Percentiles rank a stretch among this genome's conserved stretches.
Evolutionary conservation across 35 echinoderm and acorn worm species (phyloP).

Genomic region (Heliocidaris erythrogramma): DNA sequence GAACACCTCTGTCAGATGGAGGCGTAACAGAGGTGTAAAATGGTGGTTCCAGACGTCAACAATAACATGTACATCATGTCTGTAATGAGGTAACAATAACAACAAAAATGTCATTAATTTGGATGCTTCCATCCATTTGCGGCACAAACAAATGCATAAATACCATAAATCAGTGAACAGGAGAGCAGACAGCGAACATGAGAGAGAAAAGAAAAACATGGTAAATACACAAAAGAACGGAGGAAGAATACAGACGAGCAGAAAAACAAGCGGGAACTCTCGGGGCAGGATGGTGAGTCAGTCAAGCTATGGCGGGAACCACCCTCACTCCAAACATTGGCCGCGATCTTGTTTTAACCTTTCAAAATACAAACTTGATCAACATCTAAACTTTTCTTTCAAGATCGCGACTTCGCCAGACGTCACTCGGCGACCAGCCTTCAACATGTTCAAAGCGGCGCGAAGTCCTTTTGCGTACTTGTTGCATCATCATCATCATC

Average conservation of each 20-base stretch:
- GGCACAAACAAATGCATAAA: neutral
- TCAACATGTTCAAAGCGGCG: neutral
- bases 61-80: no score
- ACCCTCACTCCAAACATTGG: slow-evolving; percentile 29
- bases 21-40: no score
- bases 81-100: no score
- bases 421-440: neutral
- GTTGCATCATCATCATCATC: neutral
- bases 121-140: neutral
- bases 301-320: neutral
- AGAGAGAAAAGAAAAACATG: slow-evolving; percentile 9
- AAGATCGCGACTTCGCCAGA: neutral
- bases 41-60: no score
- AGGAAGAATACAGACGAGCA: neutral
- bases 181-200: neutral
- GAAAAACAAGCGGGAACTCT: slow-evolving; percentile 31
- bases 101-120: no score
- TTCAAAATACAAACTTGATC: slow-evolving; percentile 23
- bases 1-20: no score
- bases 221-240: neutral
- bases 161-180: neutral
- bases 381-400: slow-evolving; percentile 38
- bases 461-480: neutral
- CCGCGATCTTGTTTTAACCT: slow-evolving; percentile 39
- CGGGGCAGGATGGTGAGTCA: slow-evolving; percentile 15